A percentile compares a stretch with the other conserved stretches of the same genome.
phyloP scores from a whole-genome alignment of 2,888 invertebrate species.

The Crossocerus cetratus region DNA sequence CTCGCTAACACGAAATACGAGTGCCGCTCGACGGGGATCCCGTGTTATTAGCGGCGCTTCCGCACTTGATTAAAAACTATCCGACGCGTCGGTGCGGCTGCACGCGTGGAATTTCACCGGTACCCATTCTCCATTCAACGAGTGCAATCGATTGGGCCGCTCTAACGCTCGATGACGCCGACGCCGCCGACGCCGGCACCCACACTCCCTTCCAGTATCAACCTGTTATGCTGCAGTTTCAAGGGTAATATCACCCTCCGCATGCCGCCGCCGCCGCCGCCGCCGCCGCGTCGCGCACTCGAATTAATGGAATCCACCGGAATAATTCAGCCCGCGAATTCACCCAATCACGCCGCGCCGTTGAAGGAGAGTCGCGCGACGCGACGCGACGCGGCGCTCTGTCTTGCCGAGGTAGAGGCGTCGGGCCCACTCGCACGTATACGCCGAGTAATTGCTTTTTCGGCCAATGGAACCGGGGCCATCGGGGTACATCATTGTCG shows the following conservation, averaged over 20 bases:
- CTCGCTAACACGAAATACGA: background rate
- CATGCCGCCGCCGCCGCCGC: no score
- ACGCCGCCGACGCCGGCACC: conserved; percentile 12
- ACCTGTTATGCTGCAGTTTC: conserved; percentile 63
- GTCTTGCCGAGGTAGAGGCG: background rate
- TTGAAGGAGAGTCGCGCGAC: conserved; percentile 19
- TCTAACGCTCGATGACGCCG: conserved; percentile 50
- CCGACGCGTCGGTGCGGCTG: conserved; percentile 8
- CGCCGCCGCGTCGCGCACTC: conserved; percentile 51
- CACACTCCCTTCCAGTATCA: conserved; percentile 52
- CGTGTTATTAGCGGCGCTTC: conserved; percentile 13
- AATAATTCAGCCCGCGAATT: conserved; percentile 57
- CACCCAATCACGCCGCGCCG: conserved; percentile 31
- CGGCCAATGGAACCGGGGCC: background rate
- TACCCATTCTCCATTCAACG: conserved; percentile 46
- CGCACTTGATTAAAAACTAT: conserved; percentile 36
- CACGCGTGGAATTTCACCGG: conserved; percentile 1
- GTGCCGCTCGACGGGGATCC: conserved; percentile 1
- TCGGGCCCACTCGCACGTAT: no score
- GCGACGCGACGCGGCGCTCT: no score
- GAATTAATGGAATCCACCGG: conserved; percentile 63
- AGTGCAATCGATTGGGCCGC: conserved; percentile 49
- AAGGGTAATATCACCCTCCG: conserved; percentile 66
- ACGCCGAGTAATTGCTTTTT: background rate
- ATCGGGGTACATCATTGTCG: background rate